Conservation (phyloP, 2,797 vertebrate genomes). For the Gobionotothen gibberifrons region DNA sequence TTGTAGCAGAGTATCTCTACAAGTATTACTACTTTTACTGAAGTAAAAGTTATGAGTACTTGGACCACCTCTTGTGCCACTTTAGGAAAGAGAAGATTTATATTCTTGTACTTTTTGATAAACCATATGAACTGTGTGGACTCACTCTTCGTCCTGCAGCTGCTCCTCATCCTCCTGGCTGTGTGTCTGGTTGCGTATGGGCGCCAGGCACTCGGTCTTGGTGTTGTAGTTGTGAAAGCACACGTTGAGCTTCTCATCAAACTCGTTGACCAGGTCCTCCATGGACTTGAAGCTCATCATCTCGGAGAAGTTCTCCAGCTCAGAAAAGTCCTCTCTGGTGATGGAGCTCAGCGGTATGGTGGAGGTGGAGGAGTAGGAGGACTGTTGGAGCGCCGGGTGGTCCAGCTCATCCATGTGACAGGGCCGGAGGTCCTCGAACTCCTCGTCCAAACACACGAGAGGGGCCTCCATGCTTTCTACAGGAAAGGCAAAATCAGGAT, state of each 20-base stretch:
- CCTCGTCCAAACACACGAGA: slow-evolving; percentile 93
- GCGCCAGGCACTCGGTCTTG: slow-evolving; percentile 93
- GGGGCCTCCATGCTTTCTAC: slow-evolving; percentile 89
- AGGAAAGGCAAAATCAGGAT: not conserved
- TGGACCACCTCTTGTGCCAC: too few relatives aligned
- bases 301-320: slow-evolving; percentile 96
- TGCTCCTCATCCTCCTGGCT: slow-evolving; percentile 91
- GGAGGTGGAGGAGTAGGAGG: slow-evolving; percentile 63
- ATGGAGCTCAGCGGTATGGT: slow-evolving; percentile 78
- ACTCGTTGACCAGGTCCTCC: slow-evolving; percentile 96
- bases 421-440: slow-evolving; percentile 93
- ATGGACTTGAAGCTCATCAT: slow-evolving; percentile 98
- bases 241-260: slow-evolving; percentile 95
- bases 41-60: too few relatives aligned
- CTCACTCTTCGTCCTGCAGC: slow-evolving; percentile 95
- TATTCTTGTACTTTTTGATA: not conserved
- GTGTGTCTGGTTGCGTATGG: slow-evolving; percentile 90
- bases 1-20: too few relatives aligned
- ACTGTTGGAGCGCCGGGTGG: slow-evolving; percentile 63
- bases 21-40: too few relatives aligned
- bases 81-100: not conserved
- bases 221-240: slow-evolving; percentile 97
- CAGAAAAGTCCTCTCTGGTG: slow-evolving; percentile 91
- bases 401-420: slow-evolving; percentile 85
- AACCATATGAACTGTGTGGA: slow-evolving; percentile 1